Conservation (phyloP, 2,888 invertebrate species). For the Andrena marginata region DNA sequence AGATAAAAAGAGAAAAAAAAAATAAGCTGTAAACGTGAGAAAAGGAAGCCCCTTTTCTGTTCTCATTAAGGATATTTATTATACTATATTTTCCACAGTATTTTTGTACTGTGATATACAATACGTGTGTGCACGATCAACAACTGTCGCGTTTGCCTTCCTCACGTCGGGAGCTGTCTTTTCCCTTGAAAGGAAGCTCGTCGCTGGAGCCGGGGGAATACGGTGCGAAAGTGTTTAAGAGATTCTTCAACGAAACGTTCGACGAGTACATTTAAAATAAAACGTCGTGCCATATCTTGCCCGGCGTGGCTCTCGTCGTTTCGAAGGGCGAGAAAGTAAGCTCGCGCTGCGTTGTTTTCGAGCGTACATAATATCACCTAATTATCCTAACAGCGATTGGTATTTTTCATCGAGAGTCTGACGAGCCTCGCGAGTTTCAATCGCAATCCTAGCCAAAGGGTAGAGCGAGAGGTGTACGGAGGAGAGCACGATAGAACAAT, state of each 20-base stretch:
- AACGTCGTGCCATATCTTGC: conserved; percentile 27
- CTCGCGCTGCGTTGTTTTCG: conserved; percentile 16
- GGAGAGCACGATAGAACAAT: conserved; percentile 56
- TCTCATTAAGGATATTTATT: conserved; percentile 56
- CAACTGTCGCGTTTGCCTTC: conserved; percentile 51
- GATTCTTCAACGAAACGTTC: background rate
- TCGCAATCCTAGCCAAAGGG: conserved; percentile 39
- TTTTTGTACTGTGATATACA: conserved; percentile 58
- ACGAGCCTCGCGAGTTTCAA: conserved; percentile 4
- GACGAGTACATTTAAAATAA: too few species aligned
- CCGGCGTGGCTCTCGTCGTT: conserved; percentile 1
- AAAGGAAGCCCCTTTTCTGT: conserved; percentile 57
- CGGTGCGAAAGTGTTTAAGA: background rate
- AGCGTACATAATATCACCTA: background rate
- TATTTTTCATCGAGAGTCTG: conserved; percentile 29
- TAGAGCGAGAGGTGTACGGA: conserved; percentile 48
- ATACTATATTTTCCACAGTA: conserved; percentile 56
- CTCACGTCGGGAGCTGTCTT: conserved; percentile 49
- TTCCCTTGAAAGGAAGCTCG: conserved; percentile 8
- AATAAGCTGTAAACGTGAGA: conserved; percentile 54
- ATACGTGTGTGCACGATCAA: conserved; percentile 40
- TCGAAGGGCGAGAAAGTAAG: background rate
- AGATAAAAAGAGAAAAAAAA: background rate
- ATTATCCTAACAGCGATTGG: conserved; percentile 13
- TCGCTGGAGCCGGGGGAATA: conserved; percentile 2